Base-by-base conservation (phyloP, 2,888 invertebrate genomes). In the Troides helena region DNA sequence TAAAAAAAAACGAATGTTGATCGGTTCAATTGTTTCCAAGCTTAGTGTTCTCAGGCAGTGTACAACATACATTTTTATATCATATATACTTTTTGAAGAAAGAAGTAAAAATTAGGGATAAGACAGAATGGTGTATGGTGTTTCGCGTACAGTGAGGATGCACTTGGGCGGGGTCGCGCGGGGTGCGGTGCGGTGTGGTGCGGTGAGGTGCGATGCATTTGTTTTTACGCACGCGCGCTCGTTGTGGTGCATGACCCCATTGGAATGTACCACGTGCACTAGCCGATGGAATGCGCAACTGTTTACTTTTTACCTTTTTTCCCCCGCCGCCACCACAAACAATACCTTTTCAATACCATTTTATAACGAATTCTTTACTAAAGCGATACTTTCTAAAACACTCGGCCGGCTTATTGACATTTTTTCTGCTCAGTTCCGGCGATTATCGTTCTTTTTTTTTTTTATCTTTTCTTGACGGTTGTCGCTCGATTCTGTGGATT, bases 251-350 rank as follows among this genome's bases (percentile, higher is more conserved):
- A 90, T 92, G 92, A 92, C 92, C 92, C 89, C 90, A 78, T 78
- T 81, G 92, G 92, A 90, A 92, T 92, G 91, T 85, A 84, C 91
- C 92, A 92, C 92, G 92, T 90, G 91, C 88, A 87, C 88, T 89
- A 87, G 88, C 86, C 86, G 75, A 81, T 85, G 92, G 92, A 90
- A 90, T 92, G 92, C 88, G 90, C 91, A 89, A 92, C 90, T 91
- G 90, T 92, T 92, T 92, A 87, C 89, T 88, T 88, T 89, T 89
- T 86, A 58, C 62, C 74, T 88, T 89, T 89, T 80, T 86, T 81
- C 10, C 2, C 39, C 81, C 78, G 80, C 81, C 74, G 76, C 79
- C 83, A 84, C 84, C 85, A 87, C 89, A 90, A 90, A 90, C 89
- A 91, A 90, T 90, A 85, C 85, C 85, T 86, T 88, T 88, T 86